phyloP scores from a whole-genome alignment of 2,888 invertebrate species.

The Aleiodes leptofemur region DNA sequence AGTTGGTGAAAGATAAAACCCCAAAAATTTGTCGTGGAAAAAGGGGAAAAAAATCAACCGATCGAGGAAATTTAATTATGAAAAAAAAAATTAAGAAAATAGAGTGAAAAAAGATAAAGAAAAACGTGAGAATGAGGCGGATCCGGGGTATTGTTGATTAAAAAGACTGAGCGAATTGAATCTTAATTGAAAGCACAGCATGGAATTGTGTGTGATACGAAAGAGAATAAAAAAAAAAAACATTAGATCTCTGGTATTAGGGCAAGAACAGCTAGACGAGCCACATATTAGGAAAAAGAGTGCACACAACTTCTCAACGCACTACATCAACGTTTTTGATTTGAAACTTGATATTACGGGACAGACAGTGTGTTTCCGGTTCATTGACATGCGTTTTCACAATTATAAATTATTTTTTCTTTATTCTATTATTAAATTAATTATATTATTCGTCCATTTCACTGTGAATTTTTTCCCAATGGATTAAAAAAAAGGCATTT shows the following conservation, averaged over 20 bases:
- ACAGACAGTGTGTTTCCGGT: slow-evolving; percentile 26
- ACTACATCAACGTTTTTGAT: slow-evolving; percentile 26
- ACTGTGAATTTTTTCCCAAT: neutral
- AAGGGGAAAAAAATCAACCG: slow-evolving; percentile 18
- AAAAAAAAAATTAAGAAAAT: slow-evolving; percentile 37
- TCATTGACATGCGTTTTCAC: slow-evolving; percentile 40
- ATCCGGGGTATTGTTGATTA: slow-evolving; percentile 48
- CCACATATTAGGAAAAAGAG: slow-evolving; percentile 51
- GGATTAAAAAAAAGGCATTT: too few species aligned
- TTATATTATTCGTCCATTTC: neutral
- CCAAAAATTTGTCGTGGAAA: slow-evolving; percentile 11
- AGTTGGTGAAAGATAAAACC: neutral
- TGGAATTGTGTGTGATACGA: slow-evolving; percentile 25
- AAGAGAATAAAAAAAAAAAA: slow-evolving; percentile 41
- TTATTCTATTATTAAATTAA: neutral
- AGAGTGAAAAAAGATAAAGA: slow-evolving; percentile 17
- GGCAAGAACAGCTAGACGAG: slow-evolving; percentile 49
- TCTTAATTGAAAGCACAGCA: slow-evolving; percentile 61
- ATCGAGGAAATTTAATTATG: slow-evolving; percentile 31
- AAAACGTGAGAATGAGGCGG: slow-evolving; percentile 71
- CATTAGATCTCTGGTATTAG: slow-evolving; percentile 12
- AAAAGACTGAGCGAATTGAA: slow-evolving; percentile 51
- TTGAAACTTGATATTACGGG: slow-evolving; percentile 20
- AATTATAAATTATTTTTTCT: slow-evolving; percentile 16
- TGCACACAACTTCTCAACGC: slow-evolving; percentile 28